Base-by-base conservation (phyloP, 2,113 vertebrate genomes). In the Cheilinus undulatus region DNA sequence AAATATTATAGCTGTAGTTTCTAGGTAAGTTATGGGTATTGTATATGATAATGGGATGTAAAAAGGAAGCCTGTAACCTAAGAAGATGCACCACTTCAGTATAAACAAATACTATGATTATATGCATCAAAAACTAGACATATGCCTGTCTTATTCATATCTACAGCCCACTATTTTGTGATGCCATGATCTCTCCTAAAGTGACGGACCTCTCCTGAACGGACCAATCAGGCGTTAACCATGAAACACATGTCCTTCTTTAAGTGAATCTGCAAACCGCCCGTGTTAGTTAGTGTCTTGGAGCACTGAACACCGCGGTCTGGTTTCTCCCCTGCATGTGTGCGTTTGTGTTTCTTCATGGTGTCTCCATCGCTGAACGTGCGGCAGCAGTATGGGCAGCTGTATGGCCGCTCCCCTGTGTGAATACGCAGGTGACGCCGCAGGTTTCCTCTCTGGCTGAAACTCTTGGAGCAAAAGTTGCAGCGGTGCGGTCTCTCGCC, bases 401-500 rank as follows among this genome's bases (percentile, higher is more conserved):
- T 79, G 83, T 94, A 94, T 1, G 92, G 92, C 12, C 91, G 85
- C 79, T 93, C 92, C 1, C 90, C 91, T 0, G 91, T 92, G 89
- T 93, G 93, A 67, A 92, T 91, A 50, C 92, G 83, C 52, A 93
- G 83, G 73, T 93, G 92, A 0, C 92, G 70, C 27, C 90, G 69
- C 78, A 94, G 88, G 85, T 93, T 94, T 2, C 92, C 92, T 0
- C 89, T 53, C 84, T 93, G 92, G 69, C 89, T 93, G 83, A 94
- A 93, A 74, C 90, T 92, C 77, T 92, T 91, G 80, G 89, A 85
- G 82, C 93, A 94, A 78, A 91, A 90, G 78, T 85, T 73, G 86
- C 93, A 94, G 71, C 92, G 86, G 83, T 94, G 91, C 7, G 92
- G 92, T 22, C 91, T 65, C 70, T 93, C 91, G 1, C 93, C 93